Percentiles rank a stretch among this genome's conserved stretches.
Evolutionary conservation across 2,113 vertebrate genomes (phyloP).

Genomic region (Coracopsis vasa): DNA sequence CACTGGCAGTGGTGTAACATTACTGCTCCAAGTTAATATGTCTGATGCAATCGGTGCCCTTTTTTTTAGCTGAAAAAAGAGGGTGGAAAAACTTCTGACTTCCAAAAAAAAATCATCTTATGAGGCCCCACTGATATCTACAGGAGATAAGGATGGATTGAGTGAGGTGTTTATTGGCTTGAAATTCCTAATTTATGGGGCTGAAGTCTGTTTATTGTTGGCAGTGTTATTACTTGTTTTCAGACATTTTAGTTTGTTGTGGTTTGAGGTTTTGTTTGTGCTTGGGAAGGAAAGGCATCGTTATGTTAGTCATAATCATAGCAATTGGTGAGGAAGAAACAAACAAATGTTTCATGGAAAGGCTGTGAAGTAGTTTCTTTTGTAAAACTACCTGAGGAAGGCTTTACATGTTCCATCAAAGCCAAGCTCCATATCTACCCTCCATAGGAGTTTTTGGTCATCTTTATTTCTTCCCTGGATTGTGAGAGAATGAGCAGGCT

Average conservation of each 20-base stretch:
- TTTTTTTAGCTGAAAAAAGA: neutral
- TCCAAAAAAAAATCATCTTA: neutral
- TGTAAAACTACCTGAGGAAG: neutral
- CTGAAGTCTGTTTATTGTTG: neutral
- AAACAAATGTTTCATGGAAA: neutral
- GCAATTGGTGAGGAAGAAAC: neutral
- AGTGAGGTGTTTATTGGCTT: neutral
- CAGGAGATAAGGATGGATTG: neutral
- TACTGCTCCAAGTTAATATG: neutral
- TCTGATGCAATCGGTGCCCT: neutral
- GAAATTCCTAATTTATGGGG: neutral
- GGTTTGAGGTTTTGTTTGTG: neutral
- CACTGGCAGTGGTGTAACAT: neutral
- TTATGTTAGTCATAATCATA: neutral
- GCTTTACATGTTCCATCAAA: neutral
- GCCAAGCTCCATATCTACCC: neutral
- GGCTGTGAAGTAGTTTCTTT: neutral
- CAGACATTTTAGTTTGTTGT: neutral
- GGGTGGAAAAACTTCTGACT: neutral
- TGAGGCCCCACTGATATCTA: neutral
- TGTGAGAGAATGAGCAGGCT: neutral
- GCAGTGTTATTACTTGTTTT: neutral
- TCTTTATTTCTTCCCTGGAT: neutral
- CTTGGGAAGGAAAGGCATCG: neutral
- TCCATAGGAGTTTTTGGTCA: neutral